Evolutionary conservation across 2,888 invertebrate species (phyloP).

Genomic region (Strigamia crassipes): DNA sequence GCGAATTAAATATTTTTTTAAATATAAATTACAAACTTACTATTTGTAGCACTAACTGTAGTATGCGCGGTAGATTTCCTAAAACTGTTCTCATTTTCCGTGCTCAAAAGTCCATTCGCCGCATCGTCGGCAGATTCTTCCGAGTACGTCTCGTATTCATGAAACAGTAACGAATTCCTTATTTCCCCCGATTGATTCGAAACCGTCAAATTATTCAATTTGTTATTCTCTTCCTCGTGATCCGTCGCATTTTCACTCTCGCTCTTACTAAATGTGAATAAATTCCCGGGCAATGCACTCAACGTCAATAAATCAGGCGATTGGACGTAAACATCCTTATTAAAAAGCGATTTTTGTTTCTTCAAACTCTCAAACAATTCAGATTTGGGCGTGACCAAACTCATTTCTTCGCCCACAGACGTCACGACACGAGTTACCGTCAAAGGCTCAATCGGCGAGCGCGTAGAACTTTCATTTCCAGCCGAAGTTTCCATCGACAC

Average conservation of each 20-base stretch:
- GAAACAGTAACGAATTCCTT: background rate
- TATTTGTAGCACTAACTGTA: background rate
- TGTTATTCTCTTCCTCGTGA: background rate
- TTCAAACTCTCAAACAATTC: background rate
- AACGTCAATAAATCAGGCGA: background rate
- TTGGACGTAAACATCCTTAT: background rate
- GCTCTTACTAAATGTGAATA: background rate
- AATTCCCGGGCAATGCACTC: background rate
- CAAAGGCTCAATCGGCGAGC: background rate
- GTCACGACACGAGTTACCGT: slow-evolving; percentile 16
- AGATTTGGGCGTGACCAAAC: background rate
- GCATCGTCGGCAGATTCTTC: background rate
- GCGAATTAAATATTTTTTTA: background rate
- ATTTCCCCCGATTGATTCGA: background rate
- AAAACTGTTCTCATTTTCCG: background rate
- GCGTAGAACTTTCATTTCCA: background rate
- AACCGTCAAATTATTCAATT: background rate
- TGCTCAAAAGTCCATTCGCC: background rate
- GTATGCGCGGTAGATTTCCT: background rate
- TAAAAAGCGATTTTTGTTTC: slow-evolving; percentile 7
- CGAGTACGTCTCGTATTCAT: background rate
- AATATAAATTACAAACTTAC: slow-evolving; percentile 3
- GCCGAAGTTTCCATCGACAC: background rate
- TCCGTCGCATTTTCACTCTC: background rate
- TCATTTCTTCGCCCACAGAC: background rate